These are phyloP conservation scores for Stenolophus ochropezus DNA, from an alignment of 2,888 invertebrate species.

Conservation along the genomic window DNA sequence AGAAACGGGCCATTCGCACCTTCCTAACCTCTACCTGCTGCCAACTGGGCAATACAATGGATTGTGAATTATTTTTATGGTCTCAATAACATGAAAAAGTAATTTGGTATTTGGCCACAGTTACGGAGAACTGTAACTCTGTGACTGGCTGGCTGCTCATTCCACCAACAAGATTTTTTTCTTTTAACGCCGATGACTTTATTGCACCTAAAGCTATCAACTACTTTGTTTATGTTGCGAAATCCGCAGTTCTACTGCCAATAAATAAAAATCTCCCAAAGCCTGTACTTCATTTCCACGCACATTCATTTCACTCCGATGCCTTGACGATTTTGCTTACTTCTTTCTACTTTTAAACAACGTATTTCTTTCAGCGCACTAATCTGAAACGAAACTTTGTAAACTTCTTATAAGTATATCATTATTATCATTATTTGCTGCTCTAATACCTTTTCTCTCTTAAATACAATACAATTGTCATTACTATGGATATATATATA, in stretches of 20 bases:
- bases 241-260: slow-evolving; percentile 11
- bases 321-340: not conserved
- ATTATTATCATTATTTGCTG: no score
- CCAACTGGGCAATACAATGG: slow-evolving; percentile 31
- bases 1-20: slow-evolving; percentile 40
- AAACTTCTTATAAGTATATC: no score
- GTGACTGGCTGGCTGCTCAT: slow-evolving; percentile 17
- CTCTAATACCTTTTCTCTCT: no score
- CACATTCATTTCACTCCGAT: not conserved
- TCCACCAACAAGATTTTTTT: slow-evolving; percentile 46
- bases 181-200: slow-evolving; percentile 41
- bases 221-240: slow-evolving; percentile 40
- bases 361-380: no score
- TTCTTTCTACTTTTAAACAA: no score
- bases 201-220: slow-evolving; percentile 48
- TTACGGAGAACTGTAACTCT: slow-evolving; percentile 14
- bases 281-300: slow-evolving; percentile 4
- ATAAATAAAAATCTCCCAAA: slow-evolving; percentile 26
- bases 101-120: slow-evolving; percentile 50
- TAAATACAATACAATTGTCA: no score
- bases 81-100: slow-evolving; percentile 57
- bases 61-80: slow-evolving; percentile 56
- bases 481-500: no score
- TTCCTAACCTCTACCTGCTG: slow-evolving; percentile 42
- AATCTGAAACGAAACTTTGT: no score